Base-by-base conservation (phyloP, 2,888 invertebrate genomes). In the Melikaiella ostensackeni region DNA sequence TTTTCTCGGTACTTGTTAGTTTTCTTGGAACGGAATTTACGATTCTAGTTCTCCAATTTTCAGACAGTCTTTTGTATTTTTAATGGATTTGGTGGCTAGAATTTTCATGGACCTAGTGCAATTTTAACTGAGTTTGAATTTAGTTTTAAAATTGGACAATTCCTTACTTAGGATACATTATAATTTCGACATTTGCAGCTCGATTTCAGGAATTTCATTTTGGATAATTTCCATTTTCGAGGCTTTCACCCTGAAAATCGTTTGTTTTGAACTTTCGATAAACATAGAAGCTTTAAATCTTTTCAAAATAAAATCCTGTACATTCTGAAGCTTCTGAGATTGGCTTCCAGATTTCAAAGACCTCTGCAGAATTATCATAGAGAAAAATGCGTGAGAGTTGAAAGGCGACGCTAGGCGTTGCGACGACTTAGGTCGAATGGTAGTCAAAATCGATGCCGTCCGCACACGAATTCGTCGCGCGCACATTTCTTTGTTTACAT, bases 401-500 rank as follows among this genome's bases (percentile, higher is more conserved):
- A 46, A 66, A 77, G 63, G 61, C 61, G 75, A 77, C 63, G 80
- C 75, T 57, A 77, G 76, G 74, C 59, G 78, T 77, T 76, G 77
- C 77, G 80, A 76, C 79, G 76, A 79, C 75, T 78, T 61, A 62
- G 74, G 62, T 66, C 81, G 75, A 79, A 79, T 81, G 82, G 73
- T 75, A 81, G 80, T 79, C 80, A 82, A 85, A 86, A 85, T 86
- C 86, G 84, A 85, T 84, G 82, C 4, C 16, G 16, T 80, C 76
- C 79, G 82, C 83, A 83, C 81, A 83, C 82, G 80, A 79, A 85
- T 83, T 83, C 85, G 86, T 83, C 86, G 86, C 86, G 87, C 86
- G 91, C 92, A 88, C 85, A 89, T 85, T 89, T 89, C 90, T 90
- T 90, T 91, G 91, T 91, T 90, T 91, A 91, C 90, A 90, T 89